These are phyloP conservation scores for Adelosebastes latens DNA, from an alignment of 2,797 vertebrate species.

Conservation along the genomic window DNA sequence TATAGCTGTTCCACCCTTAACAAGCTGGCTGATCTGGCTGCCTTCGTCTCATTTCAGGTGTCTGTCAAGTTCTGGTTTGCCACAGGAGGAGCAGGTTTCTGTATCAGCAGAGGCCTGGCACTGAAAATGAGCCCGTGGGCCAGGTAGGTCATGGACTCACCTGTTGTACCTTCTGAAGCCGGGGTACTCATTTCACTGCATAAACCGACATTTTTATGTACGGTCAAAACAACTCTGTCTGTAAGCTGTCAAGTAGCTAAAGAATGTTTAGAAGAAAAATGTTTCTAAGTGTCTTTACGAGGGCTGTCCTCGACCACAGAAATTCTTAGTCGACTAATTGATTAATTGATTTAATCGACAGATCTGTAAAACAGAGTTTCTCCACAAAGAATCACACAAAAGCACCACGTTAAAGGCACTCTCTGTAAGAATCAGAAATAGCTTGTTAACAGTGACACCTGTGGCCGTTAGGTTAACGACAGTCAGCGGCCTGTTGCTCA, in stretches of 20 bases:
- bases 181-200: background rate
- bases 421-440: too few relatives aligned
- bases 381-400: too few relatives aligned
- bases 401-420: fast-evolving
- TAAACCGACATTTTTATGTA: background rate
- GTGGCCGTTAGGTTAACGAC: too few relatives aligned
- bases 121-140: constrained; percentile 99
- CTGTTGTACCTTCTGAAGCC: background rate
- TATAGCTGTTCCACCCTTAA: background rate
- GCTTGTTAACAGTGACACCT: too few relatives aligned
- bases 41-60: constrained; percentile 71
- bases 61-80: constrained; percentile 98
- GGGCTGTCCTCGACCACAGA: too few relatives aligned
- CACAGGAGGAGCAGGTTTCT: constrained; percentile 97
- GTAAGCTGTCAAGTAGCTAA: background rate
- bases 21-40: background rate
- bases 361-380: too few relatives aligned
- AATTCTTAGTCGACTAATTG: too few relatives aligned
- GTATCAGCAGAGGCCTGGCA: constrained; percentile 95
- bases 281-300: background rate
- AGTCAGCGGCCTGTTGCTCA: too few relatives aligned
- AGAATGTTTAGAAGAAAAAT: background rate
- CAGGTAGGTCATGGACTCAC: constrained; percentile 79
- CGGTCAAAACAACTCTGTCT: background rate
- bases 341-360: too few relatives aligned